Percentiles rank a stretch among this genome's conserved stretches.
Conservation (phyloP, 2,113 vertebrate genomes). For the Panthera tigris region DNA sequence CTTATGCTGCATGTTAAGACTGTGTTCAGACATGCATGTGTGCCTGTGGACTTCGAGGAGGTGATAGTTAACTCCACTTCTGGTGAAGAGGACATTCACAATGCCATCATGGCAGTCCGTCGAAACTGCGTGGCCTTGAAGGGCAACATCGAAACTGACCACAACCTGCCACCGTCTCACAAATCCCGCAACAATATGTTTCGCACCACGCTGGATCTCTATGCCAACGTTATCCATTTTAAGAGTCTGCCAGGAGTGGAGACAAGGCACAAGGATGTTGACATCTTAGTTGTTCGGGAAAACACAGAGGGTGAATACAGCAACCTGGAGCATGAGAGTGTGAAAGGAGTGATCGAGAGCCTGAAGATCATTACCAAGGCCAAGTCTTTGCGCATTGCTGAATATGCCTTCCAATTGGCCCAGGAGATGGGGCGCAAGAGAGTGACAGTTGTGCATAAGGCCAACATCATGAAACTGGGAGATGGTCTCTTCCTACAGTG, state of each 20-base stretch:
- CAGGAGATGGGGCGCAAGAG: conserved; percentile 84
- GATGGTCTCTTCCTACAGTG: conserved; percentile 91
- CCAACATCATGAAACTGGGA: conserved; percentile 91
- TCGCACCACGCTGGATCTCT: conserved; percentile 87
- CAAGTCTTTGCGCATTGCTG: conserved; percentile 87
- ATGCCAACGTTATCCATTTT: conserved; percentile 91
- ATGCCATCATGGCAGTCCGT: conserved; percentile 88
- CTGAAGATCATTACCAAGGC: conserved; percentile 90
- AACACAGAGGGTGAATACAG: conserved; percentile 94
- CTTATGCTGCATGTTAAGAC: conserved; percentile 88
- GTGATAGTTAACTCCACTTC: conserved; percentile 85
- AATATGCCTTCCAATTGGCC: conserved; percentile 89
- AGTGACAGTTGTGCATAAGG: conserved; percentile 90
- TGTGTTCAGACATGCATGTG: conserved; percentile 89
- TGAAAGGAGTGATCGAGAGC: conserved; percentile 88
- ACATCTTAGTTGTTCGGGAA: conserved; percentile 91
- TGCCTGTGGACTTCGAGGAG: conserved; percentile 92
- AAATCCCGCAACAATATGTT: conserved; percentile 88
- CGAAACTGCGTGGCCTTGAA: conserved; percentile 90
- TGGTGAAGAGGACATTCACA: conserved; percentile 83
- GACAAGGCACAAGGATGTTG: conserved; percentile 88
- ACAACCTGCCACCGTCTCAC: conserved; percentile 87
- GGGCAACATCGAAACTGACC: conserved; percentile 90
- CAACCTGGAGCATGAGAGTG: conserved; percentile 91
- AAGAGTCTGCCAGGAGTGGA: conserved; percentile 88